Percentiles rank a stretch among this genome's conserved stretches.
These are phyloP conservation scores for Laothoe populi DNA, from an alignment of 2,888 invertebrate species.

Conservation along the genomic window DNA sequence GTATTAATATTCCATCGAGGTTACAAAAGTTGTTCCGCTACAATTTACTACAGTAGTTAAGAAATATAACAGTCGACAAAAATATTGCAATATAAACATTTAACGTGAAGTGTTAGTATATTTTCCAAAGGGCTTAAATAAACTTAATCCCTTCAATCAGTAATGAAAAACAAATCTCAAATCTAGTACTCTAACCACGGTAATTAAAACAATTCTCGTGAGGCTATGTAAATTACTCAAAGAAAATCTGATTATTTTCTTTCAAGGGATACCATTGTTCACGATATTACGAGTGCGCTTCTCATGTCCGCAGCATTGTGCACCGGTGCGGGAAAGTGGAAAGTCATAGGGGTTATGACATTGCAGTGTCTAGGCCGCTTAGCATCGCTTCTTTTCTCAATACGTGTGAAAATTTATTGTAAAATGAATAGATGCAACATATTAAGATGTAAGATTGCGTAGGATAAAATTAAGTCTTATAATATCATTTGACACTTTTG, in stretches of 20 bases:
- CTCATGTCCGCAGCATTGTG: conserved; percentile 16
- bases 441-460: not conserved
- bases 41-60: no score
- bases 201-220: not conserved
- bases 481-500: not conserved
- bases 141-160: not conserved
- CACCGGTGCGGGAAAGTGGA: conserved; percentile 71
- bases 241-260: conserved; percentile 14
- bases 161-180: not conserved
- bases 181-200: not conserved
- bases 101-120: no score
- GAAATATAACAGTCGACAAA: no score
- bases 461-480: not conserved
- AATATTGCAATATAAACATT: no score
- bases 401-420: conserved; percentile 62
- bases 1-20: no score
- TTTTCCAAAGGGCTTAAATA: no score
- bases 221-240: not conserved
- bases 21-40: no score
- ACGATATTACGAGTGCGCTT: conserved; percentile 1
- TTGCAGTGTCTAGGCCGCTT: conserved; percentile 77
- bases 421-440: not conserved
- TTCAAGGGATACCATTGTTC: conserved; percentile 4
- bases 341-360: conserved; percentile 67
- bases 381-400: conserved; percentile 57